Evolutionary conservation across 2,888 invertebrate genomes (phyloP), one percentile per base, ranked within the genome.

Genomic region (Amphipyra berbera): DNA sequence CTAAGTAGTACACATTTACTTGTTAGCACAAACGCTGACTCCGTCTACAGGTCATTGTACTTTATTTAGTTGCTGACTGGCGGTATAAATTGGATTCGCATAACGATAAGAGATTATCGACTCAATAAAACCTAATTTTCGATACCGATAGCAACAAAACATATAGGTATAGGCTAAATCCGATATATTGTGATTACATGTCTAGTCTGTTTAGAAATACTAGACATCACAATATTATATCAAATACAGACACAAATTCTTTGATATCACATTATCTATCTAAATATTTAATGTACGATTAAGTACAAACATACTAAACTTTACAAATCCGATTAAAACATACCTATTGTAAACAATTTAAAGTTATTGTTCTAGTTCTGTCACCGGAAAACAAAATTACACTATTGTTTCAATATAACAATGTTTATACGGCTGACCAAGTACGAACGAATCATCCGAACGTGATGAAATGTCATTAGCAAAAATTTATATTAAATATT

Each of bases 41-140:
- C 46, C 78, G 73, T 73, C 80, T 15, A 74, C 75, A 77, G 82
- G 82, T 86, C 85, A 76, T 81, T 84, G 84, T 79, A 84, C 87
- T 82, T 78, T 76, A 82, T 82, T 79, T 82, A 77, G 76, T 76
- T 80, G 81, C 76, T 79, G 63, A 70, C 70, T 72, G 55, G 72
- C 72, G 76, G 71, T 73, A 70, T 50, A 46, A 64, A 67, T 14
- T 66, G 35, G 35, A 61, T 45, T 67, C 41, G 50, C 54, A 46
- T 45, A 47, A 41, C 61, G 67, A 71, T 73, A 74, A 69, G 49
- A 64, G 47, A 72, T 70, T 66, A 73, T 73, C 50, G 41, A 61
- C 57, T 68, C 59, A 54, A 67, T 67, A 62, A 61, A 49, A 15
- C 38, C 35, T 46, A 38, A 63, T 66, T 57, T 66, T 62, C 35